Percentiles rank a stretch among this genome's conserved stretches.
Evolutionary conservation across 1,140 invertebrate genomes (phyloP).

Genomic region (Ceratoteleas bidentatus): DNA sequence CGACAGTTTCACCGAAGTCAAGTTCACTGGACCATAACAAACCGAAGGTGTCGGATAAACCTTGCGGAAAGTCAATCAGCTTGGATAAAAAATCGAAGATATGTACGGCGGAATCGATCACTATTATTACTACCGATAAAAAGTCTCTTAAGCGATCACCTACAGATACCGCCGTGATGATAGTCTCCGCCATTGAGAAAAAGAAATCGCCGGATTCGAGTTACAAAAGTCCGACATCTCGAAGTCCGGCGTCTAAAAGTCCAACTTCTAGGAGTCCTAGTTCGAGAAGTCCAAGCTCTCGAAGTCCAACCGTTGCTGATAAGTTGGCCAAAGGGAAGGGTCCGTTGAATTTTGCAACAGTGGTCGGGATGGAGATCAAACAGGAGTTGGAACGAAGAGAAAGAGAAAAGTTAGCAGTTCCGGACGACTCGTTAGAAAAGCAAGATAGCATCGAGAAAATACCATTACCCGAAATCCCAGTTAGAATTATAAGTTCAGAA

Average conservation of each 20-base stretch:
- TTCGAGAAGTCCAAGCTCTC: conserved; percentile 58
- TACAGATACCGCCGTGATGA: conserved; percentile 74
- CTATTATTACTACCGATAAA: conserved; percentile 72
- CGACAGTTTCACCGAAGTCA: conserved; percentile 67
- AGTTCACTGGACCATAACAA: conserved; percentile 73
- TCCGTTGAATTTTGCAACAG: conserved; percentile 73
- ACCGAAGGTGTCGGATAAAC: conserved; percentile 65
- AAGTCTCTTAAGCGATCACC: conserved; percentile 69
- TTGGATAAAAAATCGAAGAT: conserved; percentile 75
- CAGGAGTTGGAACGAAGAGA: conserved; percentile 72
- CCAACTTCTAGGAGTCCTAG: conserved; percentile 59
- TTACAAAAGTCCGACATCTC: conserved; percentile 51
- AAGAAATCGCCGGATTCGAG: conserved; percentile 70
- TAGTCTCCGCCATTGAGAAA: conserved; percentile 76
- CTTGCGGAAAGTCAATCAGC: conserved; percentile 69
- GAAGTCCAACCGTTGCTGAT: conserved; percentile 58
- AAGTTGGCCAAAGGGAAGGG: conserved; percentile 62
- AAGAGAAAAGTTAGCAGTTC: conserved; percentile 71
- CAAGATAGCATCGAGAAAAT: conserved; percentile 80
- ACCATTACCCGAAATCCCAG: conserved; percentile 76
- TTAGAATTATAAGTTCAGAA: conserved; percentile 44
- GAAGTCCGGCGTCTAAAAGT: conserved; percentile 54
- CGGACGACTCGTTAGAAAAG: conserved; percentile 75
- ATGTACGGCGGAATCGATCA: conserved; percentile 72
- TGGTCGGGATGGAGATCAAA: conserved; percentile 76